Percentiles rank a stretch among this genome's conserved stretches.
phyloP scores from a whole-genome alignment of 2,797 vertebrate species.

The Cirrhinus mrigala region DNA sequence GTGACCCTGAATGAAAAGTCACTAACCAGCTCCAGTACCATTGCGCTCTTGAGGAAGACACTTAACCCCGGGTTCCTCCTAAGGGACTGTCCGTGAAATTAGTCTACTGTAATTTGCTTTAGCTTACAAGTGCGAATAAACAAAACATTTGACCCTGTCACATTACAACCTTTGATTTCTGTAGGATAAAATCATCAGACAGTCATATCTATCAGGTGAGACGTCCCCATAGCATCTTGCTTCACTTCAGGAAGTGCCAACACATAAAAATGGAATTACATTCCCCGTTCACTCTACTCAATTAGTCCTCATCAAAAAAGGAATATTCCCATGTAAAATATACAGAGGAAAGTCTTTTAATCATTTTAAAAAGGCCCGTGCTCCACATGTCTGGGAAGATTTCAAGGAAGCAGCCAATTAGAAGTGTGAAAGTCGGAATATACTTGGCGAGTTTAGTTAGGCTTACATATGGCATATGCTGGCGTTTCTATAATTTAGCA shows the following conservation, averaged over 20 bases:
- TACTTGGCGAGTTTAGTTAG: conserved; percentile 64
- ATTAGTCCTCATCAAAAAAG: conserved; percentile 65
- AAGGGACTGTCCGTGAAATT: neutral
- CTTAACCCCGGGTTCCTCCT: conserved; percentile 11
- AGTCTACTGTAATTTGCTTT: conserved; percentile 27
- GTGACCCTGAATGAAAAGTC: neutral
- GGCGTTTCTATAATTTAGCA: conserved; percentile 68
- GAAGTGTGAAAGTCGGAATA: conserved; percentile 69
- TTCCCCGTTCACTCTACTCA: conserved; percentile 56
- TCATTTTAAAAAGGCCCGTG: conserved; percentile 62
- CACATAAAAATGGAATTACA: conserved; percentile 39
- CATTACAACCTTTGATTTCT: conserved; percentile 2
- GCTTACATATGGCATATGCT: conserved; percentile 66
- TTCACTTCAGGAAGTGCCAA: conserved; percentile 19
- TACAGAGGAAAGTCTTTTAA: conserved; percentile 64
- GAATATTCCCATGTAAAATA: conserved; percentile 64
- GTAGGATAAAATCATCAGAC: neutral
- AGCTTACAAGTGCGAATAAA: conserved; percentile 21
- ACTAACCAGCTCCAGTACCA: neutral
- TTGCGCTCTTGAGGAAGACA: neutral
- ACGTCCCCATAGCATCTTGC: neutral
- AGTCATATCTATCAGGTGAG: neutral
- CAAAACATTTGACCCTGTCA: neutral
- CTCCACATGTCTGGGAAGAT: conserved; percentile 62
- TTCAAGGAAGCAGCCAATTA: conserved; percentile 69